Evolutionary conservation across 2,888 invertebrate genomes (phyloP).

Genomic region (Schrankia costaestrigalis): DNA sequence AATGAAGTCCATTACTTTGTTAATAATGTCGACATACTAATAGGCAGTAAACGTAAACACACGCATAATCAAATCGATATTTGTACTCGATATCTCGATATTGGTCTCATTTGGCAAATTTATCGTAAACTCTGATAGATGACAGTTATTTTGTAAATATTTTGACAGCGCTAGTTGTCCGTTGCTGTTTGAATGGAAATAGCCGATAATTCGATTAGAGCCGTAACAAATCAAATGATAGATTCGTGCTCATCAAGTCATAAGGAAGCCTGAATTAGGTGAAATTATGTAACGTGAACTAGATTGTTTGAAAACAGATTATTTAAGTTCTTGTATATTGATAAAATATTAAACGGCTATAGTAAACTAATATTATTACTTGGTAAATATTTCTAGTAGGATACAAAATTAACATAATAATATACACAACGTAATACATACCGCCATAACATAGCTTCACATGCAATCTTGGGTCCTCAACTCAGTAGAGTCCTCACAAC

Average conservation of each 20-base stretch:
- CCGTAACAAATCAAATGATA: conserved; percentile 28
- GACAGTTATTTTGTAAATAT: conserved; percentile 25
- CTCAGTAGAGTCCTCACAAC: too few species aligned
- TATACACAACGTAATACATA: too few species aligned
- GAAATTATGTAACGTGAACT: conserved; percentile 7
- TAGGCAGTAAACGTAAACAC: conserved; percentile 10
- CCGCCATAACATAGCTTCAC: too few species aligned
- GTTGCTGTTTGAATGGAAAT: conserved; percentile 26
- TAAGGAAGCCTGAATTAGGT: conserved; percentile 23
- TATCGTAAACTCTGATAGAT: conserved; percentile 15
- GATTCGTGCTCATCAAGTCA: conserved; percentile 24
- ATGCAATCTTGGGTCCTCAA: too few species aligned
- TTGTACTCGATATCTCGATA: conserved; percentile 16
- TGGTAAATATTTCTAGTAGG: too few species aligned
- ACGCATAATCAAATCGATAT: conserved; percentile 15
- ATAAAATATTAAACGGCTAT: too few species aligned
- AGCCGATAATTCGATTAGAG: conserved; percentile 26
- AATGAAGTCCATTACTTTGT: too few species aligned
- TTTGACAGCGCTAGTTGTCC: conserved; percentile 23
- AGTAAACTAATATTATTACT: too few species aligned
- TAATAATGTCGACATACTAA: not conserved
- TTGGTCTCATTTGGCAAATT: conserved; percentile 16
- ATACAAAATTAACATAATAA: too few species aligned
- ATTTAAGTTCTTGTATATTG: too few species aligned
- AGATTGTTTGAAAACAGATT: too few species aligned